Evolutionary conservation across 2,888 invertebrate species (phyloP).

Genomic region (Cephus pulcher): DNA sequence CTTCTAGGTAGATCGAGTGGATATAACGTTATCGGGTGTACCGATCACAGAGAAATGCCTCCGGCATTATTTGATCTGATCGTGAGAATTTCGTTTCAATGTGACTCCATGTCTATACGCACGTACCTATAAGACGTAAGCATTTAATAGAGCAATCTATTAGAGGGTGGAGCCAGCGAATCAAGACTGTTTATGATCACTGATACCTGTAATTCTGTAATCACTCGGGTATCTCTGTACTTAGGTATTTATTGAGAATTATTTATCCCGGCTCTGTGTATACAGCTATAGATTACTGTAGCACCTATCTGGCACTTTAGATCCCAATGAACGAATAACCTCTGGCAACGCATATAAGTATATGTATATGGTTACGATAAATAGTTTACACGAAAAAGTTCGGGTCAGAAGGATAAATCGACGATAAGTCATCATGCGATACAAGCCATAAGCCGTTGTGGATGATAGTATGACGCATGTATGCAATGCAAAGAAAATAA

Average conservation of each 20-base stretch:
- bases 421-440: neutral
- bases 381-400: neutral
- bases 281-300: neutral
- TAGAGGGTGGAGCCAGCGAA: neutral
- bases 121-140: neutral
- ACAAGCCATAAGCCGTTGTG: neutral
- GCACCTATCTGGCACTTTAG: neutral
- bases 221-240: neutral
- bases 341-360: neutral
- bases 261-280: neutral
- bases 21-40: neutral
- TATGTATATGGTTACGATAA: neutral
- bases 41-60: neutral
- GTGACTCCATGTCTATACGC: neutral
- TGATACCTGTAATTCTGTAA: neutral
- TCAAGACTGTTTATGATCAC: neutral
- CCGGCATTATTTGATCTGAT: neutral
- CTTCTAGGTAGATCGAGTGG: neutral
- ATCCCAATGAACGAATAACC: neutral
- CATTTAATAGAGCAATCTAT: neutral
- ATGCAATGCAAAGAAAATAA: neutral
- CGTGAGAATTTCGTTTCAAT: neutral
- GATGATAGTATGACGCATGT: neutral
- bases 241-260: neutral
- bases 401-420: neutral